Conservation (phyloP, 2,113 vertebrate species). For the Ailuropoda melanoleuca region DNA sequence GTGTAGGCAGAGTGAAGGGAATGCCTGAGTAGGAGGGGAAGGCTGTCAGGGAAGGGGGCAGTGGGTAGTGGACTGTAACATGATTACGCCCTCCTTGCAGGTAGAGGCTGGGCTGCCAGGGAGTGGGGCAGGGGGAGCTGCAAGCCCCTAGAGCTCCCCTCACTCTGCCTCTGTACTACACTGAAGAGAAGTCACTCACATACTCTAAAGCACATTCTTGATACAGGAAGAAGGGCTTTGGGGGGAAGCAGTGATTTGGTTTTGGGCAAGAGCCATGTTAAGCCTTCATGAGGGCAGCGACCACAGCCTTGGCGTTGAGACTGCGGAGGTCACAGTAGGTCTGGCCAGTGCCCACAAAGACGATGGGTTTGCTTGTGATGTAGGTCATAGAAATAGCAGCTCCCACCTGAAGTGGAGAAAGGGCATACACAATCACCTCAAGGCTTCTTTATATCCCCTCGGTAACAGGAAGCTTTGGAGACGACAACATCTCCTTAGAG, state of each 20-base stretch:
- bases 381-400: constrained; percentile 99
- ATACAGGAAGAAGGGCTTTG: constrained; percentile 37
- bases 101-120: background rate
- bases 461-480: background rate
- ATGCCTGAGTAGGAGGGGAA: background rate
- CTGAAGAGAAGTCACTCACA: constrained; percentile 69
- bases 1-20: constrained; percentile 62
- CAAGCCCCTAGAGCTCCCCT: background rate
- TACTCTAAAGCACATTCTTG: constrained; percentile 82
- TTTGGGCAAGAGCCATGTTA: constrained; percentile 77
- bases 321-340: constrained; percentile 99
- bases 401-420: constrained; percentile 88
- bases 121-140: constrained; percentile 21
- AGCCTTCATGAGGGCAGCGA: constrained; percentile 98
- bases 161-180: constrained; percentile 71
- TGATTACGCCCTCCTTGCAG: constrained; percentile 58
- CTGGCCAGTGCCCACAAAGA: constrained; percentile 98
- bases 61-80: constrained; percentile 61
- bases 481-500: background rate
- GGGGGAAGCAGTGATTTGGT: constrained; percentile 79
- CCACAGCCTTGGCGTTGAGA: constrained; percentile 97
- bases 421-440: background rate
- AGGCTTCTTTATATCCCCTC: background rate
- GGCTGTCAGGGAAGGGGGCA: background rate
- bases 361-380: constrained; percentile 98